Evolutionary conservation across 2,797 vertebrate genomes (phyloP).

Genomic region (Hippopotamyrus pictus): DNA sequence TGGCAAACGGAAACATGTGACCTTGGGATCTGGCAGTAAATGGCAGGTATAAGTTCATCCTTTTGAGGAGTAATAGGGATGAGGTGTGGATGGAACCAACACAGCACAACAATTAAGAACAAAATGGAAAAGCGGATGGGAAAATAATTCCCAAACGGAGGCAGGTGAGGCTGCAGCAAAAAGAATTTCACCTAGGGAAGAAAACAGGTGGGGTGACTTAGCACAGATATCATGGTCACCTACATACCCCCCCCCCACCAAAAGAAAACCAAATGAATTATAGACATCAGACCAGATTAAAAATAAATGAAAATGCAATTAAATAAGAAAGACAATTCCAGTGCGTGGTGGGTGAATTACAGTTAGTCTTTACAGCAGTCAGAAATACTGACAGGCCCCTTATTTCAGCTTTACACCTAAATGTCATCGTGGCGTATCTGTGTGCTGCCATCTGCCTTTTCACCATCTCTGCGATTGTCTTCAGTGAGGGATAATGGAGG

Average conservation of each 20-base stretch:
- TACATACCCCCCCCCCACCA: not conserved
- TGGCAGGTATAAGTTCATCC: not conserved
- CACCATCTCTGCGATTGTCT: conserved; percentile 28
- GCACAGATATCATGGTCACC: not conserved
- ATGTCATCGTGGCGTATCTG: not conserved
- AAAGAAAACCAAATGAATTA: not conserved
- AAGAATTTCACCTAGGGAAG: not conserved
- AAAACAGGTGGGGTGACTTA: not conserved
- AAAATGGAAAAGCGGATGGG: not conserved
- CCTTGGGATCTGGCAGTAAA: not conserved
- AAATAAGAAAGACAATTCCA: not conserved
- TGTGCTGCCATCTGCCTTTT: not conserved
- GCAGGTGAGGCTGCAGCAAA: not conserved
- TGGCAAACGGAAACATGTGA: not conserved
- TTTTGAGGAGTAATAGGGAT: not conserved
- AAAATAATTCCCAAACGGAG: not conserved
- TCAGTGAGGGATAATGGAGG: not conserved
- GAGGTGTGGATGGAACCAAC: not conserved
- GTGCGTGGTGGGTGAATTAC: not conserved
- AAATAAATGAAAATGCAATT: not conserved
- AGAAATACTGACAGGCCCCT: not conserved
- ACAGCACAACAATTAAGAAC: not conserved
- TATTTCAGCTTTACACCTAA: not conserved
- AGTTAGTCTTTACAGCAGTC: not conserved
- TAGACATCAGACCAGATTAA: not conserved